A percentile compares a stretch with the other conserved stretches of the same genome.
These are phyloP conservation scores for Crotalus viridis DNA, from an alignment of 2,113 vertebrate species.

Conservation along the genomic window DNA sequence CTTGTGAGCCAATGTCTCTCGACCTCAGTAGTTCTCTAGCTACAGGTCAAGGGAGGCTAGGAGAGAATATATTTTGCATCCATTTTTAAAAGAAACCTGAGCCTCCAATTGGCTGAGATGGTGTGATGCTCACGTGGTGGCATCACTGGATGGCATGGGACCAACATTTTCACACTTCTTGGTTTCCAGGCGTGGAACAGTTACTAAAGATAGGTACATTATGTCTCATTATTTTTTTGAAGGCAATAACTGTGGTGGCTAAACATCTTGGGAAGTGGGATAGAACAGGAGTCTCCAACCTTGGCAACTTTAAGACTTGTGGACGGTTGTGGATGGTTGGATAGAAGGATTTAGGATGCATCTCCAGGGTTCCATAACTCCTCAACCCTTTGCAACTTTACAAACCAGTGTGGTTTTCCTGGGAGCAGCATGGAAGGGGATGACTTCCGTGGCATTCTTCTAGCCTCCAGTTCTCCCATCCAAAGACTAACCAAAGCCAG, in stretches of 20 bases:
- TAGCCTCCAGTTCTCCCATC: background rate
- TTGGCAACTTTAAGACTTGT: no score
- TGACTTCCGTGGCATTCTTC: background rate
- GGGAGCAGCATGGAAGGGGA: background rate
- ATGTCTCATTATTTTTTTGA: background rate
- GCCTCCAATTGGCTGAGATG: background rate
- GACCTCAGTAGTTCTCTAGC: background rate
- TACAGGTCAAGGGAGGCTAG: background rate
- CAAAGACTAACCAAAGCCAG: background rate
- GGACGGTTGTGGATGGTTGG: no score
- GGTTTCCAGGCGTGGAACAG: background rate
- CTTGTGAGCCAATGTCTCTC: background rate
- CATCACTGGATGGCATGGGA: background rate
- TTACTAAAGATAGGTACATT: background rate
- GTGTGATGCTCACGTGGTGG: background rate
- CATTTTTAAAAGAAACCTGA: background rate
- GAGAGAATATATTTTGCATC: background rate
- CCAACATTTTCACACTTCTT: background rate
- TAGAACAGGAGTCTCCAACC: background rate
- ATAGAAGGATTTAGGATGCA: background rate
- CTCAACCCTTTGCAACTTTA: background rate
- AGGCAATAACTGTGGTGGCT: background rate
- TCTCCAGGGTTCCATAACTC: background rate
- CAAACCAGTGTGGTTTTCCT: background rate
- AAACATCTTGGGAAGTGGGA: background rate